A percentile compares a stretch with the other conserved stretches of the same genome.
Conservation (phyloP, 2,888 invertebrate species). For the Tachina fera region DNA sequence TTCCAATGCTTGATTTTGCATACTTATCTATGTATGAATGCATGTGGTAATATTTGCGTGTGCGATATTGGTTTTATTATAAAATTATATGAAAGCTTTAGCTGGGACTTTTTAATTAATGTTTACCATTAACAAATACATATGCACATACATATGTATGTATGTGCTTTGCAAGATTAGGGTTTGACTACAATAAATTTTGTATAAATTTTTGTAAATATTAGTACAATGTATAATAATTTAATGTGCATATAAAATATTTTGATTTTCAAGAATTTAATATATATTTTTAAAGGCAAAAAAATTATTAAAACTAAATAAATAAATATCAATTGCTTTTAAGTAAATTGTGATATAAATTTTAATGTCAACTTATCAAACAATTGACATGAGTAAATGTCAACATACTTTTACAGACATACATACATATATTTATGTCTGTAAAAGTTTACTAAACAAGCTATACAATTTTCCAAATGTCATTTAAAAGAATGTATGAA, state of each 20-base stretch:
- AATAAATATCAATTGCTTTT: conserved; percentile 2
- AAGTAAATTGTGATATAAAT: background rate
- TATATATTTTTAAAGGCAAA: background rate
- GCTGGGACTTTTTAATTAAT: background rate
- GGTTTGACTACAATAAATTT: conserved; percentile 5
- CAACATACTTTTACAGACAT: too few species aligned
- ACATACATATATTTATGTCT: too few species aligned
- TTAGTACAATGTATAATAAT: too few species aligned
- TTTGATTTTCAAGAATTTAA: too few species aligned
- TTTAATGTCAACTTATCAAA: background rate
- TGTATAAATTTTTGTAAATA: too few species aligned
- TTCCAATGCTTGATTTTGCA: conserved; percentile 17
- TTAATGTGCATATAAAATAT: too few species aligned
- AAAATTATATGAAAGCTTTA: conserved; percentile 8
- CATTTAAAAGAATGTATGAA: too few species aligned
- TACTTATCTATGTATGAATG: background rate
- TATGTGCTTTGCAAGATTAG: background rate
- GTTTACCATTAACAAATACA: conserved; percentile 35
- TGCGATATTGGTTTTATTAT: conserved; percentile 50
- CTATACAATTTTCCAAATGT: too few species aligned
- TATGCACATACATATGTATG: too few species aligned
- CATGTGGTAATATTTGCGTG: conserved; percentile 42
- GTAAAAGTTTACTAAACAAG: too few species aligned
- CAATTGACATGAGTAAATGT: too few species aligned
- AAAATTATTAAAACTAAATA: conserved; percentile 7